These are phyloP conservation scores for Henricia sp. DNA, from an alignment of 53 echinoderm and acorn worm species.

Conservation along the genomic window DNA sequence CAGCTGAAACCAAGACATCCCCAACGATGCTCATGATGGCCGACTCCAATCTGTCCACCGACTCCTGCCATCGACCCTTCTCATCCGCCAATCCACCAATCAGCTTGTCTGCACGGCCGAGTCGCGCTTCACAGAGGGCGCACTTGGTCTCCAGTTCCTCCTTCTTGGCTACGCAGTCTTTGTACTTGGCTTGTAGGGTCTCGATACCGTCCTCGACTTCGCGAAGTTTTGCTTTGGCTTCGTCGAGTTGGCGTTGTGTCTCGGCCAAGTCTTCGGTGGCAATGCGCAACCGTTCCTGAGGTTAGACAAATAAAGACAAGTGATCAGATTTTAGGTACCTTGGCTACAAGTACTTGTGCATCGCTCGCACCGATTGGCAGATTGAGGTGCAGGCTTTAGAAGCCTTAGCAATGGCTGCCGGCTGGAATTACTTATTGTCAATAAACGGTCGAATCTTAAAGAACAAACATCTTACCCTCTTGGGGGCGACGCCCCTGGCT, in stretches of 20 bases:
- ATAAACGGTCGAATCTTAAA: conserved; percentile 91
- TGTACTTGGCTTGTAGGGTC: conserved; percentile 92
- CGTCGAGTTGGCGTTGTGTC: conserved; percentile 88
- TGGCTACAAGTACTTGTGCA: conserved; percentile 99
- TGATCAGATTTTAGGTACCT: neutral
- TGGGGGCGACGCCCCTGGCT: conserved; percentile 90
- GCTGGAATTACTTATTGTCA: conserved; percentile 92
- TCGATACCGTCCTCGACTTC: conserved; percentile 98
- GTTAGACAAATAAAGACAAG: neutral
- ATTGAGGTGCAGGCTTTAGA: conserved; percentile 99
- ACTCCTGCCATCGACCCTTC: conserved; percentile 97
- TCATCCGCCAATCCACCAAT: conserved; percentile 98
- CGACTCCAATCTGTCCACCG: conserved; percentile 83
- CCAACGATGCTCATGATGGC: conserved; percentile 86
- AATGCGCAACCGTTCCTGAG: conserved; percentile 80
- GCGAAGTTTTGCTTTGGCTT: conserved; percentile 80
- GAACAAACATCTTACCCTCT: conserved; percentile 76
- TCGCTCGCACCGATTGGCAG: conserved; percentile 94
- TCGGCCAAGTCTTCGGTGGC: conserved; percentile 86
- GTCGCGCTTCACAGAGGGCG: conserved; percentile 87
- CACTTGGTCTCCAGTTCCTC: conserved; percentile 95
- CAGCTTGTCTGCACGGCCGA: conserved; percentile 94
- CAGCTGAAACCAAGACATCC: conserved; percentile 90
- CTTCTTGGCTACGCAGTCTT: conserved; percentile 96
- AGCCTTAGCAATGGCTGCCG: conserved; percentile 92